Evolutionary conservation across 2,113 vertebrate genomes (phyloP).

Genomic region (Aegotheles bennettii): DNA sequence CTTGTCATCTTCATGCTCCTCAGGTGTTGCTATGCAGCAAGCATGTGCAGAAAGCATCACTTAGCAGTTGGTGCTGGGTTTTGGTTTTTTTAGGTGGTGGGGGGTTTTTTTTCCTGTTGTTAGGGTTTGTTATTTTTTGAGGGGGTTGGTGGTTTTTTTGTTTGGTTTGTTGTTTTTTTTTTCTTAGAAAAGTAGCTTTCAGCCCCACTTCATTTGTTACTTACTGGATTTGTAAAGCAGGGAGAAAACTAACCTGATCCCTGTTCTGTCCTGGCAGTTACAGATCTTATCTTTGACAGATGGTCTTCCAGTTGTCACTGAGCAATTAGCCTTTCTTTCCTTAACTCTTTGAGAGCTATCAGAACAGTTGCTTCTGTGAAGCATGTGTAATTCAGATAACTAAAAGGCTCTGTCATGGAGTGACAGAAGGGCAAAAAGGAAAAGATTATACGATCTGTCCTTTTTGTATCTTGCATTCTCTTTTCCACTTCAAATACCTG

Average conservation of each 20-base stretch:
- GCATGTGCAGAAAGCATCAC: too few species aligned
- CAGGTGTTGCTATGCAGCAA: neutral
- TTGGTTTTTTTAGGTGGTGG: neutral
- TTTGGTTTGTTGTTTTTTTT: neutral
- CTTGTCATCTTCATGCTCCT: neutral
- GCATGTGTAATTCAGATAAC: neutral
- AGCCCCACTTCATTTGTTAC: neutral
- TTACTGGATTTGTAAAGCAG: neutral
- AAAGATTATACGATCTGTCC: neutral
- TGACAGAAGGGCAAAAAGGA: neutral
- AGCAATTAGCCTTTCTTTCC: neutral
- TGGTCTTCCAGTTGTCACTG: neutral
- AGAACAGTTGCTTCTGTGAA: neutral
- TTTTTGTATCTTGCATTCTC: neutral
- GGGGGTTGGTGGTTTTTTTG: neutral
- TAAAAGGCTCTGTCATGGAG: neutral
- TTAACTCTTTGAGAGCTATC: neutral
- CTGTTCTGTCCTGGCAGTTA: neutral
- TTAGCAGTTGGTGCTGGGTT: neutral
- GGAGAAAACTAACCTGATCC: neutral
- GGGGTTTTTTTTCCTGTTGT: neutral
- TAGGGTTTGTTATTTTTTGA: neutral
- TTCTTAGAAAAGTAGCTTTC: neutral
- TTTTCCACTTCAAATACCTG: neutral
- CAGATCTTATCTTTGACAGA: neutral